Evolutionary conservation across 2,888 invertebrate genomes (phyloP).

Genomic region (Boloria euphrosyne): DNA sequence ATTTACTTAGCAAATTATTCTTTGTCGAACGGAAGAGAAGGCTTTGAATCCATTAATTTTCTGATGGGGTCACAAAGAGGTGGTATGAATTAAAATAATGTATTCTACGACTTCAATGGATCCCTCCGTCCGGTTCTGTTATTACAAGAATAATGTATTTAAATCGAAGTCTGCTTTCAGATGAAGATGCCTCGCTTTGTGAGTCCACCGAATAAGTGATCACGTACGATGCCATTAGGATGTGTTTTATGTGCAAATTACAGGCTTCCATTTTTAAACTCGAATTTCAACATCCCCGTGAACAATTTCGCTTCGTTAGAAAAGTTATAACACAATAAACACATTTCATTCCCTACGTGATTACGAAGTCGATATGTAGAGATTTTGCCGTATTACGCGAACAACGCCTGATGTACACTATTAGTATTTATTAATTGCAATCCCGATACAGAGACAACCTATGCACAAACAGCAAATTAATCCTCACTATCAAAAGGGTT

Average conservation of each 20-base stretch:
- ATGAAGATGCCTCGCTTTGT: slow-evolving; percentile 78
- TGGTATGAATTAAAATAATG: slow-evolving; percentile 81
- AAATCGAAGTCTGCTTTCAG: slow-evolving; percentile 80
- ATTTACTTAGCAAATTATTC: slow-evolving; percentile 83
- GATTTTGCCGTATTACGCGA: background rate
- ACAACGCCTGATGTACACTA: slow-evolving; percentile 14
- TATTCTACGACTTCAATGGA: slow-evolving; percentile 80
- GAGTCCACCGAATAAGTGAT: slow-evolving; percentile 75
- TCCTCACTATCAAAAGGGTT: slow-evolving; percentile 74
- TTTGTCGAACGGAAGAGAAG: slow-evolving; percentile 81
- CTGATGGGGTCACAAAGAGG: slow-evolving; percentile 80
- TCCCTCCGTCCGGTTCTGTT: slow-evolving; percentile 78
- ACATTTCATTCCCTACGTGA: slow-evolving; percentile 29
- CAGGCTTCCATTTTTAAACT: slow-evolving; percentile 78
- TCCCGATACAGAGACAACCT: slow-evolving; percentile 57
- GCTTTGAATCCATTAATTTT: slow-evolving; percentile 82
- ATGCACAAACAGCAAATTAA: slow-evolving; percentile 73
- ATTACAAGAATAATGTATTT: slow-evolving; percentile 82
- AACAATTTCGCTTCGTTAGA: slow-evolving; percentile 76
- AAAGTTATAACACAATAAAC: slow-evolving; percentile 58
- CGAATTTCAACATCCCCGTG: slow-evolving; percentile 56
- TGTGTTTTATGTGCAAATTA: slow-evolving; percentile 82
- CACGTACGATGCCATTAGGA: slow-evolving; percentile 79
- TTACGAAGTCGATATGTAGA: slow-evolving; percentile 9
- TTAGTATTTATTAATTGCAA: slow-evolving; percentile 63